Evolutionary conservation across 2,113 vertebrate species (phyloP).

Genomic region (Setophaga coronata): DNA sequence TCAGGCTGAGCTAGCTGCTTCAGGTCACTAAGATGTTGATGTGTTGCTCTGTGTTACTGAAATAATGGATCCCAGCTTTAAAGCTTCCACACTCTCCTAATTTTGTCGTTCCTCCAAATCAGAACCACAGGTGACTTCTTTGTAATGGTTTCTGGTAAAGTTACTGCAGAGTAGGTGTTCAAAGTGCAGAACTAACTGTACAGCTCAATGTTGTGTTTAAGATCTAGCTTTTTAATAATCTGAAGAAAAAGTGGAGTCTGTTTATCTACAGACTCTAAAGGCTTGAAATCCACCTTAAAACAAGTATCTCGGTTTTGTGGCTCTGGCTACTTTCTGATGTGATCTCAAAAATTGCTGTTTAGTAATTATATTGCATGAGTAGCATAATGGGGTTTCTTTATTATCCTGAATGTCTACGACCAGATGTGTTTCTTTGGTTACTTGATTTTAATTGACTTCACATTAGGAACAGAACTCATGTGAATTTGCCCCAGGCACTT

Average conservation of each 20-base stretch:
- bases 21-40: not conserved
- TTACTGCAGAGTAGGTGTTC: not conserved
- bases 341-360: not conserved
- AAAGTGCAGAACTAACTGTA: not conserved
- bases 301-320: not conserved
- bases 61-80: not conserved
- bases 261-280: not conserved
- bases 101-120: not conserved
- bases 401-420: not conserved
- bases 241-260: not conserved
- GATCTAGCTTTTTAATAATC: not conserved
- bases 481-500: not conserved
- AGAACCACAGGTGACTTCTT: not conserved
- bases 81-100: not conserved
- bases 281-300: not conserved
- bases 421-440: not conserved
- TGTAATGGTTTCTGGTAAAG: not conserved
- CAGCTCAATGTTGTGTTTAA: not conserved
- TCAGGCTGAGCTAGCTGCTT: conserved; percentile 25
- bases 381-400: not conserved
- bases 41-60: not conserved
- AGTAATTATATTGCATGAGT: not conserved
- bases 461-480: not conserved
- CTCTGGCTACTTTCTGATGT: not conserved
- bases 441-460: conserved; percentile 44